phyloP scores from a whole-genome alignment of 2,888 invertebrate genomes.

The Tetanocera ferruginea region DNA sequence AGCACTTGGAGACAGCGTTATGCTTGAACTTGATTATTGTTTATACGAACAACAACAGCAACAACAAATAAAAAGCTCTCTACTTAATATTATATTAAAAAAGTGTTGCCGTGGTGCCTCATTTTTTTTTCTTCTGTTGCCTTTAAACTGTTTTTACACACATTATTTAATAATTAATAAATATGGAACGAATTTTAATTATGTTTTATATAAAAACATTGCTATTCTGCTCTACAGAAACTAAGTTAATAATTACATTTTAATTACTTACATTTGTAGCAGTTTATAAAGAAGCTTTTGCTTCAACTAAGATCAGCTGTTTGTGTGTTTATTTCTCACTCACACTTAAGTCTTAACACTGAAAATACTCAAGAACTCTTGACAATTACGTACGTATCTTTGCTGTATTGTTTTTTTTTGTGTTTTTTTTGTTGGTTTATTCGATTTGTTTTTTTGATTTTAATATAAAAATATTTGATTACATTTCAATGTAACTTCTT shows the following conservation, averaged over 20 bases:
- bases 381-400: too few species aligned
- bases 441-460: background rate
- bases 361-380: too few species aligned
- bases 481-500: background rate
- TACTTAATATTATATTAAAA: conserved; percentile 6
- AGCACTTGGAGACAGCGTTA: conserved; percentile 34
- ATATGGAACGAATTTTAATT: background rate
- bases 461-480: background rate
- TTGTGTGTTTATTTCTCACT: background rate
- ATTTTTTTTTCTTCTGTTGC: background rate
- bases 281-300: background rate
- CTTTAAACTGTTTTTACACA: background rate
- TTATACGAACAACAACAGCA: conserved; percentile 29
- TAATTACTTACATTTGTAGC: background rate
- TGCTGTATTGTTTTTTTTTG: background rate
- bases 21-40: conserved; percentile 51
- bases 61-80: conserved; percentile 3
- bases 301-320: background rate
- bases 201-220: background rate
- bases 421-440: conserved; percentile 11
- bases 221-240: background rate
- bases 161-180: background rate
- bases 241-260: too few species aligned
- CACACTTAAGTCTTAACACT: background rate
- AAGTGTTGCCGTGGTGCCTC: conserved; percentile 20